phyloP scores from a whole-genome alignment of 2,797 vertebrate species.

The Crocodylus rhombifer region DNA sequence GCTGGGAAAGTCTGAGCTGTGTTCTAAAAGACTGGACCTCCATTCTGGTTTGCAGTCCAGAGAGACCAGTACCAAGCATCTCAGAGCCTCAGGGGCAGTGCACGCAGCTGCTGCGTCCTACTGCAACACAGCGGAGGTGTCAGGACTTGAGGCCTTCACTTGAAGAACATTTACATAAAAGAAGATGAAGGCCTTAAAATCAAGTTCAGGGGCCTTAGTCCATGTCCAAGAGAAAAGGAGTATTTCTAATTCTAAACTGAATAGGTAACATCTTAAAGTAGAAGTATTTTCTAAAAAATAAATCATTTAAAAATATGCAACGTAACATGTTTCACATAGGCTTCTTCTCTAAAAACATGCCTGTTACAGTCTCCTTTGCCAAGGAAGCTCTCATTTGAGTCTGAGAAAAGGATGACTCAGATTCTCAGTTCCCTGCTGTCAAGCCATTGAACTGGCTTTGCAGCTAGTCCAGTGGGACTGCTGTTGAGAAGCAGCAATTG shows the following conservation, averaged over 20 bases:
- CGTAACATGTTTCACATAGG: fast-evolving
- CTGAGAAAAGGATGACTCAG: conserved; percentile 8
- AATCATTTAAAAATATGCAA: conserved; percentile 10
- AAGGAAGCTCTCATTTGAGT: conserved; percentile 16
- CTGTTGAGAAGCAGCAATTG: not conserved
- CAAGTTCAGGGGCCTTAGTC: not conserved
- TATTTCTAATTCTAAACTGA: not conserved
- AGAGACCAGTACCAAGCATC: not conserved
- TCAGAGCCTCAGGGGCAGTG: fast-evolving
- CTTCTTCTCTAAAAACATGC: not conserved
- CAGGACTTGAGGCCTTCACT: not conserved
- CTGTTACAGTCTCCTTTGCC: not conserved
- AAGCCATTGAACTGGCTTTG: not conserved
- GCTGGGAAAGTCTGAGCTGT: not conserved
- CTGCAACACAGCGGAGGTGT: not conserved
- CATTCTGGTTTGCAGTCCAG: not conserved
- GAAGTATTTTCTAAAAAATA: not conserved
- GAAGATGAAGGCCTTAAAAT: not conserved
- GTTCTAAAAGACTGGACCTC: not conserved
- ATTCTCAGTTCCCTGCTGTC: not conserved
- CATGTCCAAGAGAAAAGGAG: not conserved
- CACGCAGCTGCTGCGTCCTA: not conserved
- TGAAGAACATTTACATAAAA: not conserved
- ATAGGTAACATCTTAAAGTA: not conserved
- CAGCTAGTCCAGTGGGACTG: not conserved